Base-by-base conservation (phyloP, 2,797 vertebrate species). In the Sebastes glaucus region DNA sequence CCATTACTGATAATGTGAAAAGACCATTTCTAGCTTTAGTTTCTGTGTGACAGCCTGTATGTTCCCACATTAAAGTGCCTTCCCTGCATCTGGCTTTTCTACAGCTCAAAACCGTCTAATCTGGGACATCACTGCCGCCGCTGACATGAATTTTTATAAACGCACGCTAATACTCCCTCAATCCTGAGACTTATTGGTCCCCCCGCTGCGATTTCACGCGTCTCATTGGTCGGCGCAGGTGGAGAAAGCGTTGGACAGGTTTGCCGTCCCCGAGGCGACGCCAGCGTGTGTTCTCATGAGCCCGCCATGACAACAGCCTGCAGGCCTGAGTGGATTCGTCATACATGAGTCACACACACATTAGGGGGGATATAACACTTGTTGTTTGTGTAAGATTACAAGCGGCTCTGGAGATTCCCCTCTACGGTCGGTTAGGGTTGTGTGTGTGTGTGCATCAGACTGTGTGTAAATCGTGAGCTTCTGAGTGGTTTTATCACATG, bases 281-380 rank as follows among this genome's bases (percentile, higher is more conserved):
- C 79, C 83, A 83, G 70, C 18, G 30, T 89, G 71, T 63, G 82
- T 65, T 90, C 85, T 86, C 87, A 76, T 72, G 84, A 83, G 82
- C 70, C 87, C 78, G 75, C 87, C 81, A 63, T 74, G 74, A 86
- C 82, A 83, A 76, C 84, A 87, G 75, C 80, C 74, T 52, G 64
- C 76, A 64, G 81, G 57, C 75, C 82, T 27, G 75, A 83, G 71
- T 79, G 64, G 1, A 85, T 88, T 88, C 33, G 27, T 93, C 88
- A 92, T 75, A 71, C 77, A 80, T 88, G 86, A 94, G 70, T 92
- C 91, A 92, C 80, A 81, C 83, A 87, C 82, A 81, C 86, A 89
- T 88, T 85, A 85, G 77, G 52, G 65, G 66, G 61, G 81, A 76
- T 84, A 52, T 77, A 82, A 81, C 81, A 85, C 83, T 84, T 11